phyloP scores from a whole-genome alignment of 2,113 vertebrate species.

The Chamaea fasciata region DNA sequence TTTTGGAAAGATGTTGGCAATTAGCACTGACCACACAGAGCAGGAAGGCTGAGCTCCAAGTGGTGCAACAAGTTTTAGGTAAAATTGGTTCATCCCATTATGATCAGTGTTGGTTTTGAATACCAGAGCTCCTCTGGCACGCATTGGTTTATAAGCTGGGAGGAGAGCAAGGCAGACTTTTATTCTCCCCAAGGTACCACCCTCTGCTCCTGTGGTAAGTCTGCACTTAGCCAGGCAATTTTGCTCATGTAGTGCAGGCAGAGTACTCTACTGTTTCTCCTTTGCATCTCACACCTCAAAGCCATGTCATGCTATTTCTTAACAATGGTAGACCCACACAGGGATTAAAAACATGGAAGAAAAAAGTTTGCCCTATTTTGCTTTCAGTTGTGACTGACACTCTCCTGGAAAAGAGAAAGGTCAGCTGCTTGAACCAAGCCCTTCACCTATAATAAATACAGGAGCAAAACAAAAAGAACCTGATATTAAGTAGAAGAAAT shows the following conservation, averaged over 20 bases:
- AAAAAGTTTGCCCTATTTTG: background rate
- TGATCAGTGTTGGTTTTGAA: rapidly evolving
- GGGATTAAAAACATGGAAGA: background rate
- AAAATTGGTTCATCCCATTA: background rate
- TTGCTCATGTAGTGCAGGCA: background rate
- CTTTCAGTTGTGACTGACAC: background rate
- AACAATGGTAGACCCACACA: background rate
- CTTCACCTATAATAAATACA: background rate
- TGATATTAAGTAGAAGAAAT: background rate
- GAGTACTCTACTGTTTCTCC: background rate
- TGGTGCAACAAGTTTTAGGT: background rate
- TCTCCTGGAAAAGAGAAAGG: background rate
- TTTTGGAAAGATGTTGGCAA: background rate
- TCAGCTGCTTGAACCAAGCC: background rate
- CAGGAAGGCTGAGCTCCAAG: background rate
- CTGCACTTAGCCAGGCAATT: background rate
- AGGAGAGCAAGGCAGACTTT: background rate
- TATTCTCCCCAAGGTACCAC: background rate
- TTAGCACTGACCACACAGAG: rapidly evolving
- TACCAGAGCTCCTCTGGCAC: background rate
- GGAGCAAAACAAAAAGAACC: background rate
- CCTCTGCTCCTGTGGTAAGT: background rate
- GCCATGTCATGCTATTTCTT: background rate
- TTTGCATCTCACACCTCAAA: background rate
- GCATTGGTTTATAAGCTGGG: background rate